Conservation (phyloP, 2,797 vertebrate genomes). For the Spondyliosoma cantharus region DNA sequence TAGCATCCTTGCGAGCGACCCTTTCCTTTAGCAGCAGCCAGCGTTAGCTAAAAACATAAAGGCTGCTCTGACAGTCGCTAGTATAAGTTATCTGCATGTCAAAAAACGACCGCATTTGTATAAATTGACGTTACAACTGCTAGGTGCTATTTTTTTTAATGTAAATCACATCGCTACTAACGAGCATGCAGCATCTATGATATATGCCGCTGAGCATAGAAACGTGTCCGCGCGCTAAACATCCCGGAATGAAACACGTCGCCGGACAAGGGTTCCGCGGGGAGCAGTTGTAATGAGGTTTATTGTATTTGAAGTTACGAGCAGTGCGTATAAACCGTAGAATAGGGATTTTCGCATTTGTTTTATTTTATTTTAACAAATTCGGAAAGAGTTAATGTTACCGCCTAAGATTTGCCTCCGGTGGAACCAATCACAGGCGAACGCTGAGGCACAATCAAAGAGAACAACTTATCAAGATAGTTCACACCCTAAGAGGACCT, state of each 20-base stretch:
- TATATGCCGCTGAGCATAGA: neutral
- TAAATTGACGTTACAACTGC: rapidly evolving
- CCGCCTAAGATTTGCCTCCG: neutral
- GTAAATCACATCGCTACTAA: neutral
- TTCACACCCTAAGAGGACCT: neutral
- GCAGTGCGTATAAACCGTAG: rapidly evolving
- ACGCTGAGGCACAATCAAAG: conserved; percentile 45
- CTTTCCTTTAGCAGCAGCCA: neutral
- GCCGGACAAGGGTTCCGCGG: conserved; percentile 43
- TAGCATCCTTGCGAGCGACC: conserved; percentile 39
- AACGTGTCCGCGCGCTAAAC: conserved; percentile 21
- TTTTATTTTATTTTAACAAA: neutral
- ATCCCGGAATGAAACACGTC: conserved; percentile 29
- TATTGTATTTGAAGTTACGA: rapidly evolving
- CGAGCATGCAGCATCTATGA: neutral
- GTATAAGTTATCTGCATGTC: neutral
- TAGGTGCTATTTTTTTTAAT: neutral
- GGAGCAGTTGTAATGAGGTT: rapidly evolving
- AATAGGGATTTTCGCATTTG: rapidly evolving
- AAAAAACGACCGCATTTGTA: neutral
- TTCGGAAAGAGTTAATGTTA: neutral
- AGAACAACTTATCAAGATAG: conserved; percentile 31
- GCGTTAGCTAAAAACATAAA: neutral
- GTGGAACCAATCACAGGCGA: neutral
- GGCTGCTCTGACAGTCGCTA: neutral